Conservation (phyloP, 2,797 vertebrate species). For the Acomys russatus region DNA sequence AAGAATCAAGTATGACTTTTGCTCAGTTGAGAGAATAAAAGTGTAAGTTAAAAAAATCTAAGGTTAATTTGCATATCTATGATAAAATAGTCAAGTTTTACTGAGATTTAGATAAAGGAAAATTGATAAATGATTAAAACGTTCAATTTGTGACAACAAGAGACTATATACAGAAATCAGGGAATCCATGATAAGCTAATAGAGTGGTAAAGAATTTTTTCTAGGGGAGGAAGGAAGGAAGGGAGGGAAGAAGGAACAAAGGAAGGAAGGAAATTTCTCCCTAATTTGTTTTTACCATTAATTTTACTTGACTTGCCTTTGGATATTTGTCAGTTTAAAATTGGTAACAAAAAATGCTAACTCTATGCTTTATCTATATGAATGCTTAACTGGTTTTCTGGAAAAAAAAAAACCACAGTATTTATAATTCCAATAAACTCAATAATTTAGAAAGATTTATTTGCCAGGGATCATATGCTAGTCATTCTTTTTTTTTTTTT, state of each 20-base stretch:
- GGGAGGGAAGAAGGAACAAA: too few relatives aligned
- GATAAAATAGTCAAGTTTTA: conserved; percentile 1
- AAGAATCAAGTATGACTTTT: background rate
- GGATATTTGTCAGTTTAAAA: conserved; percentile 24
- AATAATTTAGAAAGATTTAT: background rate
- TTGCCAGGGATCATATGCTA: too few relatives aligned
- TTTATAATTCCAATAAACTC: background rate
- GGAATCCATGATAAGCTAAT: background rate
- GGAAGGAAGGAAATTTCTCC: background rate
- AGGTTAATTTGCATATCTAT: background rate
- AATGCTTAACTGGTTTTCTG: background rate
- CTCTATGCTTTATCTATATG: background rate
- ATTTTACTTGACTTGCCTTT: conserved; percentile 16
- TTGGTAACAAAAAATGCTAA: background rate
- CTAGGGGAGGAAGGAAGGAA: too few relatives aligned
- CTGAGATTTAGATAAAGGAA: background rate
- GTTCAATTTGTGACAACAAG: background rate
- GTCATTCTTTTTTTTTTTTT: too few relatives aligned
- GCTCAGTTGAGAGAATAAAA: background rate
- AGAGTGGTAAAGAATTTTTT: background rate
- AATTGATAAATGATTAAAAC: conserved; percentile 27
- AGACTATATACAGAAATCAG: background rate
- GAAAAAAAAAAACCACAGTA: too few relatives aligned
- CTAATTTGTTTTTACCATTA: background rate
- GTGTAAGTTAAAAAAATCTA: background rate